A percentile compares a stretch with the other conserved stretches of the same genome.
Evolutionary conservation across 2,888 invertebrate genomes (phyloP).

Genomic region (Conistra vaccinii): DNA sequence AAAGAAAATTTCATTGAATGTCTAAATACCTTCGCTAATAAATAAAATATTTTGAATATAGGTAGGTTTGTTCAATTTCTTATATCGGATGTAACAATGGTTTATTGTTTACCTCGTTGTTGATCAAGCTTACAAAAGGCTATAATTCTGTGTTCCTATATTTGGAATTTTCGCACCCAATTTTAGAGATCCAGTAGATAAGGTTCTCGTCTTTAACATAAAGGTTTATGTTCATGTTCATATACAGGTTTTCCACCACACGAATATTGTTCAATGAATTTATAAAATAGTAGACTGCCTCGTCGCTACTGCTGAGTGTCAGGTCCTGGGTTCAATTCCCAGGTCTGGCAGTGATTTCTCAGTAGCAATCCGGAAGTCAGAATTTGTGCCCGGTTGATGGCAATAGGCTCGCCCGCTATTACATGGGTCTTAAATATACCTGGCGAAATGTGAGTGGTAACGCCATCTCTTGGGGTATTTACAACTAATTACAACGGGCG

Average conservation of each 20-base stretch:
- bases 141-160: background rate
- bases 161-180: background rate
- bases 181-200: background rate
- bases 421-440: background rate
- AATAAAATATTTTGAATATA: slow-evolving; percentile 1
- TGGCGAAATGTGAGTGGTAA: background rate
- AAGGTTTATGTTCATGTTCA: background rate
- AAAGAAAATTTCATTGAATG: background rate
- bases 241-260: background rate
- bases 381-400: background rate
- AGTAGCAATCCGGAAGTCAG: background rate
- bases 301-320: background rate
- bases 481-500: too few relatives aligned
- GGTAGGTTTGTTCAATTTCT: background rate
- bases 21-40: background rate
- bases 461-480: too few relatives aligned
- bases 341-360: background rate
- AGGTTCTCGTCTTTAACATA: background rate
- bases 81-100: slow-evolving; percentile 3
- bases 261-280: background rate
- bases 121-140: slow-evolving; percentile 14
- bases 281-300: background rate
- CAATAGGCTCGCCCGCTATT: background rate
- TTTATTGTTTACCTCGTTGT: slow-evolving; percentile 6
- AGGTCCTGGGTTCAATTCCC: background rate